These are phyloP conservation scores for Sarcophaga subvicina DNA, from an alignment of 2,888 invertebrate species.

Conservation along the genomic window DNA sequence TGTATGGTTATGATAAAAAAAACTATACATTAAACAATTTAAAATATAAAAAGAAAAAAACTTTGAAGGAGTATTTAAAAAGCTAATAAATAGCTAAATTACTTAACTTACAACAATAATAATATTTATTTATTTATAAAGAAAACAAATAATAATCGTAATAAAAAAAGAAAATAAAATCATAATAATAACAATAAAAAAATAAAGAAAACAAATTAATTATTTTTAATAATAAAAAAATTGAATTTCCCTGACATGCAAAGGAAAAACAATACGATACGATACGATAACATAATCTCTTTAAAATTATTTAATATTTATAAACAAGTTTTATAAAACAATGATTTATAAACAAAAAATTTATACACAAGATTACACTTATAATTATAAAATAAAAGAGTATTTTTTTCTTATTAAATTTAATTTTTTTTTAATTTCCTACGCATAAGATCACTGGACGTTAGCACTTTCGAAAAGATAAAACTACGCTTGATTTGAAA, in stretches of 20 bases:
- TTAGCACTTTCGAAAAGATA: conserved; percentile 37
- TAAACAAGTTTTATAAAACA: conserved; percentile 44
- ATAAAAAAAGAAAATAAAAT: too few species aligned
- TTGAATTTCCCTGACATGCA: conserved; percentile 29
- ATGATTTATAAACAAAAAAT: too few species aligned
- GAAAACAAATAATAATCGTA: too few species aligned
- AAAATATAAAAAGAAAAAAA: conserved; percentile 36
- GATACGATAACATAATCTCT: conserved; percentile 12
- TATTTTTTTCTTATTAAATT: too few species aligned
- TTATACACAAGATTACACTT: too few species aligned
- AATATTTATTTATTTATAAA: not conserved
- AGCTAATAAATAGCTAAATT: conserved; percentile 64
- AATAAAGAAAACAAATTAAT: conserved; percentile 2
- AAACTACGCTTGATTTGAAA: conserved; percentile 25
- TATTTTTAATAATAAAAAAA: not conserved
- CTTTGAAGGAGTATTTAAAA: conserved; percentile 9
- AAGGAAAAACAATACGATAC: conserved; percentile 17
- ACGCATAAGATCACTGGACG: conserved; percentile 57
- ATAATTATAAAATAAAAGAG: too few species aligned
- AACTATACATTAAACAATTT: conserved; percentile 53
- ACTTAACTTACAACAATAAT: conserved; percentile 36
- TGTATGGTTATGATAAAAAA: not conserved
- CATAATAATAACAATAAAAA: conserved; percentile 19
- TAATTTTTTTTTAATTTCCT: not conserved
- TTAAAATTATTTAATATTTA: conserved; percentile 38